A percentile compares a stretch with the other conserved stretches of the same genome.
Evolutionary conservation across 2,113 vertebrate species (phyloP).

Genomic region (Seriola rivoliana): DNA sequence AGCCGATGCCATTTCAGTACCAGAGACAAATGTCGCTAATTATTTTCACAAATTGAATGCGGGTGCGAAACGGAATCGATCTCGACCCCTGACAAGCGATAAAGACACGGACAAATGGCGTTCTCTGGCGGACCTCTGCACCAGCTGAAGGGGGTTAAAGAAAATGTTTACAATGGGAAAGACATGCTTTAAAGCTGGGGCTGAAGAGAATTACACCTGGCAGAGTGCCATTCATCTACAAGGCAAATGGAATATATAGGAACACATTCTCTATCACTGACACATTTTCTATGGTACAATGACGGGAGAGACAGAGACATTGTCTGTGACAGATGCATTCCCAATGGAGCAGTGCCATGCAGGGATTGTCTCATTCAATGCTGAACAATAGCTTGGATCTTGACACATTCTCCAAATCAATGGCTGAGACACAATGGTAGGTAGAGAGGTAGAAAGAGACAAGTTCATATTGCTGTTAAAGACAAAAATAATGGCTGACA

Average conservation of each 20-base stretch:
- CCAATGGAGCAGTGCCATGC: slow-evolving; percentile 61
- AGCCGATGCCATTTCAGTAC: slow-evolving; percentile 35
- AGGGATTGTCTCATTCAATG: slow-evolving; percentile 69
- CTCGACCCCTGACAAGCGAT: slow-evolving; percentile 33
- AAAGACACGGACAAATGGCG: slow-evolving; percentile 38
- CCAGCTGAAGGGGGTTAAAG: slow-evolving; percentile 29
- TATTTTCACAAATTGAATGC: slow-evolving; percentile 40
- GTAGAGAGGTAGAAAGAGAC: slow-evolving; percentile 56
- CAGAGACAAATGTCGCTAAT: slow-evolving; percentile 56
- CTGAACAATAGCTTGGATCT: slow-evolving; percentile 74
- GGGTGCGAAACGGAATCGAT: slow-evolving; percentile 54
- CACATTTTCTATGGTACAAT: slow-evolving; percentile 64
- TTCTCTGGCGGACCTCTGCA: not conserved
- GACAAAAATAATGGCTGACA: slow-evolving; percentile 73
- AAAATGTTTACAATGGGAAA: slow-evolving; percentile 44
- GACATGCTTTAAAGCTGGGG: slow-evolving; percentile 27
- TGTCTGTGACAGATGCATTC: slow-evolving; percentile 76
- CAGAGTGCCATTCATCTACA: slow-evolving; percentile 60
- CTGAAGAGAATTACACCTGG: slow-evolving; percentile 54
- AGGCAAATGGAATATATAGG: slow-evolving; percentile 54
- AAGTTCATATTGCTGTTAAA: slow-evolving; percentile 63
- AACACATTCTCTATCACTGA: slow-evolving; percentile 64
- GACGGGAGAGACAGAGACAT: slow-evolving; percentile 66
- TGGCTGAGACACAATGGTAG: slow-evolving; percentile 62
- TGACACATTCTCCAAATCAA: slow-evolving; percentile 71